Evolutionary conservation across 2,113 vertebrate genomes (phyloP).

Genomic region (Etheostoma spectabile): DNA sequence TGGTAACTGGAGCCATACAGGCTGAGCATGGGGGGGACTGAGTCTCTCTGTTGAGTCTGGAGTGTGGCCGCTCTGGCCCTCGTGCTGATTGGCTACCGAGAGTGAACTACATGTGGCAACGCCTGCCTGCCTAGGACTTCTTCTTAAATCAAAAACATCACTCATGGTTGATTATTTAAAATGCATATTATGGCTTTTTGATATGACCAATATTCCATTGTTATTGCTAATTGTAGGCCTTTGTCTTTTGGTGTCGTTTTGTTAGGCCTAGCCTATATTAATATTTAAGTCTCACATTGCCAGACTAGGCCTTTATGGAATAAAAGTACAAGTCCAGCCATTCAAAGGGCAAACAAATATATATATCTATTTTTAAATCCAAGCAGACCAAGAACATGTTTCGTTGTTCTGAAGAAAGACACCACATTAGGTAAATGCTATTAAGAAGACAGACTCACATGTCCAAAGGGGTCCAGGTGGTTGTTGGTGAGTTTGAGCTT

Average conservation of each 20-base stretch:
- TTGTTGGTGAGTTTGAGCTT: conserved; percentile 99
- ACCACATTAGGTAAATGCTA: neutral
- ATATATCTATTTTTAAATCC: neutral
- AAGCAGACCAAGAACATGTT: neutral
- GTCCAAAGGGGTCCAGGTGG: conserved; percentile 97
- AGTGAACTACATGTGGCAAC: conserved; percentile 1
- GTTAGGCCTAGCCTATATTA: no score
- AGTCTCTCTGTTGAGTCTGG: neutral
- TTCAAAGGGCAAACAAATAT: neutral
- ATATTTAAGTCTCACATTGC: no score
- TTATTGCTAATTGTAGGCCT: neutral
- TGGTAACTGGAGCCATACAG: neutral
- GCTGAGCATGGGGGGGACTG: neutral
- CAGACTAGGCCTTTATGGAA: no score
- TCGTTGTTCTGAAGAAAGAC: neutral
- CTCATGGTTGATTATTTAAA: conserved; percentile 45
- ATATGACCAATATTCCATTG: neutral
- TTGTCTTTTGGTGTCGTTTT: neutral
- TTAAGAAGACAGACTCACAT: conserved; percentile 85
- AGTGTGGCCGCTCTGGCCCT: neutral
- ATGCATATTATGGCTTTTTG: conserved; percentile 5
- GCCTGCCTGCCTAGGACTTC: neutral
- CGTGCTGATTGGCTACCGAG: conserved; percentile 33
- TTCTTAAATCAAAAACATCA: conserved; percentile 37
- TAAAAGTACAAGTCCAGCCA: neutral